A percentile compares a stretch with the other conserved stretches of the same genome.
Evolutionary conservation across 1,140 invertebrate genomes (phyloP).

Genomic region (Pseudobourletiella spinata): DNA sequence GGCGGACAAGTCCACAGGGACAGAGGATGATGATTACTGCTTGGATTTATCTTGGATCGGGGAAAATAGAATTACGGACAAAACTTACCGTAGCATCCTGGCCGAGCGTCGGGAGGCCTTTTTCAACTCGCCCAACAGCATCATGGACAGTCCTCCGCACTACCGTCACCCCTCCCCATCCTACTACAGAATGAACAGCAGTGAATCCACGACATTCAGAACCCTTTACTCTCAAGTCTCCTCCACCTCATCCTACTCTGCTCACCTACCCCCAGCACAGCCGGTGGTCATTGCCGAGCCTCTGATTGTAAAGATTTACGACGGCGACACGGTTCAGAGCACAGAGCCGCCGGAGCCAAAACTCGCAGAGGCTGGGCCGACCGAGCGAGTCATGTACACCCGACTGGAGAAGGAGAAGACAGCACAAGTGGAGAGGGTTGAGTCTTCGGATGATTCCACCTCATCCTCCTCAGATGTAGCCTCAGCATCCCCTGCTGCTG

Average conservation of each 20-base stretch:
- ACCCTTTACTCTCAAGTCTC: neutral
- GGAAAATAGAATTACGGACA: neutral
- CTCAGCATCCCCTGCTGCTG: slow-evolving; percentile 27
- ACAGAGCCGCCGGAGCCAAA: neutral
- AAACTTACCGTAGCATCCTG: slow-evolving; percentile 13
- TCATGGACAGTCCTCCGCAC: neutral
- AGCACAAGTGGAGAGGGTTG: slow-evolving; percentile 27
- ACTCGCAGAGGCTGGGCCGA: neutral
- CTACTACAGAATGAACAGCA: neutral
- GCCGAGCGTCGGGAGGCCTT: slow-evolving; percentile 29
- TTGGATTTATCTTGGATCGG: slow-evolving; percentile 1
- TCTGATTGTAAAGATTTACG: slow-evolving; percentile 23
- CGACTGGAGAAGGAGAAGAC: slow-evolving; percentile 21
- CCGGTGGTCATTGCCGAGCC: slow-evolving; percentile 7
- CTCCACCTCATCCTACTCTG: neutral
- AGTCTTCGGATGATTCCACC: slow-evolving; percentile 30
- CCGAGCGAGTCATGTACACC: slow-evolving; percentile 19
- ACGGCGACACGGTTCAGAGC: slow-evolving; percentile 14
- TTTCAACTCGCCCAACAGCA: slow-evolving; percentile 11
- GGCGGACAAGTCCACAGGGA: slow-evolving; percentile 25
- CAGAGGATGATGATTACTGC: slow-evolving; percentile 14
- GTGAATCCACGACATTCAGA: neutral
- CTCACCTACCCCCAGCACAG: neutral
- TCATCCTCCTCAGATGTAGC: slow-evolving; percentile 31
- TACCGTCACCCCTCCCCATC: neutral